Evolutionary conservation across 1,140 invertebrate genomes (phyloP), one percentile per base, ranked within the genome.

Genomic region (Paracyclopina nana): DNA sequence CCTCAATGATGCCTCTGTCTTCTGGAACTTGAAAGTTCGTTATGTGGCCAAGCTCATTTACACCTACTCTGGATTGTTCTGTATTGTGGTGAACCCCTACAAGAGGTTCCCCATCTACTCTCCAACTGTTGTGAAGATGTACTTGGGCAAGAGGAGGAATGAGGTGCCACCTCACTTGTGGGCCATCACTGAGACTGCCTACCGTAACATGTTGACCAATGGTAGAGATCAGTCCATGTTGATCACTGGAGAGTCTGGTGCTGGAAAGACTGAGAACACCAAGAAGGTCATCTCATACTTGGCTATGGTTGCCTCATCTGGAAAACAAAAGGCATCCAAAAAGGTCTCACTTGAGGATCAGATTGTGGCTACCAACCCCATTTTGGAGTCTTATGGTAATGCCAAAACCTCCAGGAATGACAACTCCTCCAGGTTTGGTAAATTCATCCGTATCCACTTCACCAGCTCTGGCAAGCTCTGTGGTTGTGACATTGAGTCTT

Each of bases 21-120:
- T 98, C 67, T 80, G 96, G 77, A 98, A 97, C 72, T 78, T 98
- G 72, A 91, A 90, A 72, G 78, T 87, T 72, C 79, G 94, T 77
- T 99, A 97, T 77, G 82, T 82, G 71, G 74, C 78, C 73, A 83
- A 92, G 68, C 79, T 97, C 61, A 98, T 98, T 71, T 97, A 98
- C 76, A 52, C 75, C 62, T 68, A 69, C 59, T 45, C 26, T 28
- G 50, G 50, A 5, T 41, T 52, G 11, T 52, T 52, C 25, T 44
- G 31, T 52, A 40, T 52, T 44, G 27, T 30, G 12, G 54, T 41
- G 22, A 54, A 55, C 60, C 73, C 73, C n/a, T 75, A 75, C 69
- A 71, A 72, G 55, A 62, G 73, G 52, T 66, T 71, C 43, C 73
- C 73, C 25, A 75, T 75, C 55, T 75, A 75, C 64, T 72, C 69